Evolutionary conservation across 2,888 invertebrate species (phyloP), one percentile per base, ranked within the genome.

Genomic region (Nephrotoma appendiculata): DNA sequence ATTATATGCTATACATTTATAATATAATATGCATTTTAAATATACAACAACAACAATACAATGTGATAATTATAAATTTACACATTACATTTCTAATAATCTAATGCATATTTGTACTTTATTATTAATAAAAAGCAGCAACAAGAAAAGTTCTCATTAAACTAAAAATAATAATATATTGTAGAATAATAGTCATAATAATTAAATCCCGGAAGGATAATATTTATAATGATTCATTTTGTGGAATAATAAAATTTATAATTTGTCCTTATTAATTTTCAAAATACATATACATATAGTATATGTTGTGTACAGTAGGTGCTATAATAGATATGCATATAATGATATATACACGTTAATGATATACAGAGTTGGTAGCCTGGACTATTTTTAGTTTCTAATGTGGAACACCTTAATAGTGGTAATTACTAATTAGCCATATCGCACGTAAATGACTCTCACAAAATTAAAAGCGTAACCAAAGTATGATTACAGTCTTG

Each of bases 121-220:
- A 31, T 71, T 71, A 31, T 44, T 44, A 44, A 9, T 44, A 44
- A 15, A 52, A 31, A 2, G 31, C 15, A 52, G 15, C 44, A 52
- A 52, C 52, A 52, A 52, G 6, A 52, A 71, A 71, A 57, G 2
- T 57, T 31, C 71, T 71, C 71, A 71, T 71, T 71, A 71, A 71
- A 71, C 71, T 71, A 71, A 71, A n/a, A 71, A 71, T 71, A 57
- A 57, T 57, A 31, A 31, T 31, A 3, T 3, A 31, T 31, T 31
- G 31, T 3, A 31, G 31, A 31, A 31, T 31, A 57, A 57, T 57
- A 31, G 71, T 71, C 71, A 6, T 71, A 71, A 71, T 71, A 71
- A 71, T 84, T 84, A 42, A 84, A 84, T 41, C 84, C 84, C 84
- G 84, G 84, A 84, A 84, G 84, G 84, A 84, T 84, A 84, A 84